Percentiles rank a stretch among this genome's conserved stretches.
Conservation (phyloP, 2,888 invertebrate species). For the Congeria kusceri region DNA sequence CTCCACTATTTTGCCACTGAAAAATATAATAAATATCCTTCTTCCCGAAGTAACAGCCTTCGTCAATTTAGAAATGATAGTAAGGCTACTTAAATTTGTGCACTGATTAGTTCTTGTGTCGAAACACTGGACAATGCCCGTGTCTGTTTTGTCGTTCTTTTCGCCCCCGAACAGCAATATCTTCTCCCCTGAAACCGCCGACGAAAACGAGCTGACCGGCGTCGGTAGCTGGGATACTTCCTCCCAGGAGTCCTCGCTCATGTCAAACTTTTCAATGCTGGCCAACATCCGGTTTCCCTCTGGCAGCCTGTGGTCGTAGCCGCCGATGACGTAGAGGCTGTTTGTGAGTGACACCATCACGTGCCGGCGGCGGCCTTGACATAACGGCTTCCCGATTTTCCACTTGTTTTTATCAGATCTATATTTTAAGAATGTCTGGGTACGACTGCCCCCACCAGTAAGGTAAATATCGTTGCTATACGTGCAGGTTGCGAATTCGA, state of each 20-base stretch:
- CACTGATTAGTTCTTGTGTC: constrained; percentile 72
- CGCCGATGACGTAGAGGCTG: constrained; percentile 76
- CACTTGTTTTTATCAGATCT: constrained; percentile 77
- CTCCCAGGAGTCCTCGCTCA: constrained; percentile 72
- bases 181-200: constrained; percentile 75
- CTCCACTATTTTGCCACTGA: constrained; percentile 77
- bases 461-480: constrained; percentile 78
- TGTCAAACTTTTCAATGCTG: constrained; percentile 76
- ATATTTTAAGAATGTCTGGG: constrained; percentile 73
- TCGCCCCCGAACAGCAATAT: constrained; percentile 79
- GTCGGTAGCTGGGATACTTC: constrained; percentile 70
- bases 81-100: constrained; percentile 70
- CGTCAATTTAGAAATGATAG: constrained; percentile 77
- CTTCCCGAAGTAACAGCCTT: constrained; percentile 75
- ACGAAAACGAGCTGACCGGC: constrained; percentile 78
- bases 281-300: constrained; percentile 75
- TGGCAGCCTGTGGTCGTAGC: constrained; percentile 76
- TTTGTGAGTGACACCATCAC: constrained; percentile 77
- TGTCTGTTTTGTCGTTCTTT: constrained; percentile 78
- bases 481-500: constrained; percentile 78
- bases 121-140: constrained; percentile 77
- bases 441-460: constrained; percentile 76
- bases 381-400: constrained; percentile 73
- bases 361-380: constrained; percentile 76
- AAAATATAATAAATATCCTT: constrained; percentile 76